Percentiles rank a stretch among this genome's conserved stretches.
These are phyloP conservation scores for Tanytarsus gracilentus DNA, from an alignment of 2,888 invertebrate genomes.

Conservation along the genomic window DNA sequence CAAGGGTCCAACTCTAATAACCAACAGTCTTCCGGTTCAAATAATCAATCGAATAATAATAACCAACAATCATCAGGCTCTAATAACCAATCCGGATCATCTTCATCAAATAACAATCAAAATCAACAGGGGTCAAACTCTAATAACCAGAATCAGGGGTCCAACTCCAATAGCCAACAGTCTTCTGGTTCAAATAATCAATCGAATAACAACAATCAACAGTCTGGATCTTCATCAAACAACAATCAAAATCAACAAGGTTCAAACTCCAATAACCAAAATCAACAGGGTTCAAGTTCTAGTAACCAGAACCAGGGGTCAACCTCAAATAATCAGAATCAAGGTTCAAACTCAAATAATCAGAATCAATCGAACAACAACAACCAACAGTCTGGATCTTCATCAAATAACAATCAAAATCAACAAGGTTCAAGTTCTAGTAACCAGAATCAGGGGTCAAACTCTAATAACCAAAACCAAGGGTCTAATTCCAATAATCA, in stretches of 20 bases:
- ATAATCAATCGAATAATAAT: background rate
- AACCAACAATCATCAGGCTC: conserved; percentile 6
- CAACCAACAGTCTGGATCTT: too few relatives aligned
- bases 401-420: too few relatives aligned
- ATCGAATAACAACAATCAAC: background rate
- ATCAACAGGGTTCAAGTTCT: too few relatives aligned
- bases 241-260: background rate
- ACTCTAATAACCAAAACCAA: too few relatives aligned
- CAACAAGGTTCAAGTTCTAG: conserved; percentile 25
- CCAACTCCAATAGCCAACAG: conserved; percentile 7
- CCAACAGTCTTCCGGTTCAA: background rate
- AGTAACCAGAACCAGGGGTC: background rate
- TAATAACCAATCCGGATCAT: background rate
- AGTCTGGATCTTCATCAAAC: background rate
- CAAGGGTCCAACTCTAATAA: background rate
- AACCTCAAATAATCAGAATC: background rate
- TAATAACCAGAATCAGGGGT: conserved; percentile 4
- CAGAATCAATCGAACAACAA: conserved; percentile 28
- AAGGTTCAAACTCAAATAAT: background rate
- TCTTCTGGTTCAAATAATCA: background rate
- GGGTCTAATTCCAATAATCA: too few relatives aligned
- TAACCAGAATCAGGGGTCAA: too few relatives aligned
- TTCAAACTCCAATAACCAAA: too few relatives aligned
- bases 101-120: background rate
- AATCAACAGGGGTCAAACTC: background rate